A percentile compares a stretch with the other conserved stretches of the same genome.
These are phyloP conservation scores for Molanna angustata DNA, from an alignment of 2,888 invertebrate genomes.

Conservation along the genomic window DNA sequence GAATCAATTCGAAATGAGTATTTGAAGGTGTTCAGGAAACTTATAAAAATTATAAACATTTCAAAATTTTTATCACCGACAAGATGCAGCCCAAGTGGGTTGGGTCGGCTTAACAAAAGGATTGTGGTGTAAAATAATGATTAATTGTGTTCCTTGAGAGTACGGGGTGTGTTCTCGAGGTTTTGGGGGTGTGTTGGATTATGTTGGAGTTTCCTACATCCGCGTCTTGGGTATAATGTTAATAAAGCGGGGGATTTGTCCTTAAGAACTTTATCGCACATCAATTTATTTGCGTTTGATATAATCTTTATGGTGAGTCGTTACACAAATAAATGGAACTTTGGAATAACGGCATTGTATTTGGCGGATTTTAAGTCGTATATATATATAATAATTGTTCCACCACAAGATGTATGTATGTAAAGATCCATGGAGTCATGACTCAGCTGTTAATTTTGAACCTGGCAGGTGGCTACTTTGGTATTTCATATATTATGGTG, in stretches of 20 bases:
- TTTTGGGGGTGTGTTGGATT: conserved; percentile 23
- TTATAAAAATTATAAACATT: no score
- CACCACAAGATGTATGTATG: no score
- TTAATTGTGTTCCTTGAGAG: conserved; percentile 31
- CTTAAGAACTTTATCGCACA: conserved; percentile 32
- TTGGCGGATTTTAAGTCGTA: no score
- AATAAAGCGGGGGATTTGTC: conserved; percentile 31
- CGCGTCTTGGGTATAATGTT: conserved; percentile 28
- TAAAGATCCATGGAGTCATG: no score
- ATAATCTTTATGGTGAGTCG: conserved; percentile 28
- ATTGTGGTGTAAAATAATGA: conserved; percentile 33
- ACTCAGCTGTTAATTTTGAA: no score
- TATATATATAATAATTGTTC: no score
- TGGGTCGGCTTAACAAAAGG: conserved; percentile 30
- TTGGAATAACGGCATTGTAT: conserved; percentile 4
- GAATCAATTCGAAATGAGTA: no score
- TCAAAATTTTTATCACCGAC: conserved; percentile 15
- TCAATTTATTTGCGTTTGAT: conserved; percentile 31
- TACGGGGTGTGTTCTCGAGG: conserved; percentile 14
- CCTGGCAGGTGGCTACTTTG: no score
- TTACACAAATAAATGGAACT: conserved; percentile 12
- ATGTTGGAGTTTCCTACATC: conserved; percentile 28
- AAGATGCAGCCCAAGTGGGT: conserved; percentile 5
- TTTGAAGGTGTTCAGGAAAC: no score
- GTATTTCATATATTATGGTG: no score